Evolutionary conservation across 2,797 vertebrate species (phyloP).

Genomic region (Platyrinchus mystaceus): DNA sequence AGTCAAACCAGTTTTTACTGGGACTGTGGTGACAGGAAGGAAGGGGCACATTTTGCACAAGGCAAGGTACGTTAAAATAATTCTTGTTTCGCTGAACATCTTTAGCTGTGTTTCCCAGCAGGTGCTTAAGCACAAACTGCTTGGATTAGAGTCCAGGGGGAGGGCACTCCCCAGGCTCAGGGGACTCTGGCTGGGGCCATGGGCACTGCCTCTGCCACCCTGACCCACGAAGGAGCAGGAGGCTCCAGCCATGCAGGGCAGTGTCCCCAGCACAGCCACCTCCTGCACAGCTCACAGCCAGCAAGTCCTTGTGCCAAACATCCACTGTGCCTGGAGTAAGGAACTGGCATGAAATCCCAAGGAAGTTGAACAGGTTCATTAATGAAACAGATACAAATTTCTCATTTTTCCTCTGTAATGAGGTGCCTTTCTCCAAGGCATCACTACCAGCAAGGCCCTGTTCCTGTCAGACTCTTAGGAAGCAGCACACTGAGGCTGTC

Average conservation of each 20-base stretch:
- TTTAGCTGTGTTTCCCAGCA: not conserved
- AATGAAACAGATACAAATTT: not conserved
- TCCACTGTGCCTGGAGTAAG: not conserved
- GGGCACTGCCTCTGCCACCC: not conserved
- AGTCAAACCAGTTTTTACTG: not conserved
- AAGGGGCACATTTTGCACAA: not conserved
- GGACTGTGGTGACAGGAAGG: not conserved
- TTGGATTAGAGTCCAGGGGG: accelerated
- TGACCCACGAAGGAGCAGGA: accelerated
- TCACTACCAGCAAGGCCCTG: not conserved
- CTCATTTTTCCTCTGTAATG: not conserved
- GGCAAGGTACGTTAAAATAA: not conserved
- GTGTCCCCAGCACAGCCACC: not conserved
- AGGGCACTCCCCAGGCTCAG: not conserved
- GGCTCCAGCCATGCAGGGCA: not conserved
- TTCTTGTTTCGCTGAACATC: not conserved
- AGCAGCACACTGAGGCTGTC: not conserved
- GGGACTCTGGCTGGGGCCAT: not conserved
- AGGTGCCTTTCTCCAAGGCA: not conserved
- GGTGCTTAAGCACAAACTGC: not conserved
- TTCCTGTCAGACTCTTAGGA: slow-evolving; percentile 22
- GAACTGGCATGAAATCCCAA: not conserved
- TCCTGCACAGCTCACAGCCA: not conserved
- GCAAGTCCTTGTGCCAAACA: not conserved
- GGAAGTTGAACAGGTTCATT: not conserved